Conservation (phyloP, 1,140 invertebrate species). For the Paramacrobiotus metropolitanus region DNA sequence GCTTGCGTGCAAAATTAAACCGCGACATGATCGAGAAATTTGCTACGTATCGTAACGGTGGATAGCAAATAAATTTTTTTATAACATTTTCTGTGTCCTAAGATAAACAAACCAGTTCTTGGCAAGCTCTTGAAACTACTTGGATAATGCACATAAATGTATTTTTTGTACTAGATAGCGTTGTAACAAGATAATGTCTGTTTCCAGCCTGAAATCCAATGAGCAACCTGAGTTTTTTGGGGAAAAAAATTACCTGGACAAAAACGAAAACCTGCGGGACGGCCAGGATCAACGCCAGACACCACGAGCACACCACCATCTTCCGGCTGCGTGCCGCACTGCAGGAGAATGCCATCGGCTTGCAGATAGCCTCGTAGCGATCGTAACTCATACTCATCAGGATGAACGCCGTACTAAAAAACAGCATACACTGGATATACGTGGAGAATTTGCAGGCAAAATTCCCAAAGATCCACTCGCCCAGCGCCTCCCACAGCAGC, state of each 20-base stretch:
- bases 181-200: too few relatives aligned
- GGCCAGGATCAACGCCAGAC: slow-evolving; percentile 23
- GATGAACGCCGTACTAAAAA: slow-evolving; percentile 26
- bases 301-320: slow-evolving; percentile 24
- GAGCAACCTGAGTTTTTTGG: too few relatives aligned
- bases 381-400: slow-evolving; percentile 26
- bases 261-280: slow-evolving; percentile 27
- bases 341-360: slow-evolving; percentile 21
- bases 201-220: too few relatives aligned
- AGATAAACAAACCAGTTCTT: too few relatives aligned
- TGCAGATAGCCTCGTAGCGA: slow-evolving; percentile 25
- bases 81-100: too few relatives aligned
- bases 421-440: slow-evolving; percentile 24
- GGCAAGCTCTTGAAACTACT: too few relatives aligned
- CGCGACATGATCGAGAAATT: too few relatives aligned
- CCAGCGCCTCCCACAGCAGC: slow-evolving; percentile 18
- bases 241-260: slow-evolving; percentile 20
- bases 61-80: too few relatives aligned
- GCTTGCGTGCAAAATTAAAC: too few relatives aligned
- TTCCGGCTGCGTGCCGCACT: slow-evolving; percentile 14
- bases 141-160: too few relatives aligned
- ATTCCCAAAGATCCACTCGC: slow-evolving; percentile 22
- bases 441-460: slow-evolving; percentile 23
- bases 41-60: too few relatives aligned
- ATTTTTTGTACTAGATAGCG: too few relatives aligned